Percentiles rank a stretch among this genome's conserved stretches.
Conservation (phyloP, 1,140 invertebrate species). For the Manduca sexta region DNA sequence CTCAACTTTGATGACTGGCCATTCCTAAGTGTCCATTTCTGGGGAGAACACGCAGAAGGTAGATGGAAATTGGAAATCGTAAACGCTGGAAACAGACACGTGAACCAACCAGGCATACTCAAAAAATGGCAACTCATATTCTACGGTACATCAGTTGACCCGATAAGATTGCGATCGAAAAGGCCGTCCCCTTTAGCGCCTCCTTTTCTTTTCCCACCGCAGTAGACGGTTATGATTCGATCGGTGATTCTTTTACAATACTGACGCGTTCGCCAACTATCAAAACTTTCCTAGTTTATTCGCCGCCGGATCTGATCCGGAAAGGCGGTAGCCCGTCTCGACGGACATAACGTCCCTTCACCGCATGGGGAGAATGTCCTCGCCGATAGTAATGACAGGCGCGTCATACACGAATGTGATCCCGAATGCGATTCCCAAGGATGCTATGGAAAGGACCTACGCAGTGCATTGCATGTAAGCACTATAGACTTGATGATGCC, state of each 20-base stretch:
- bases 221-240: constrained; percentile 62
- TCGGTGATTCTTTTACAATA: constrained; percentile 75
- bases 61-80: constrained; percentile 95
- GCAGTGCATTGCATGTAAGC: constrained; percentile 86
- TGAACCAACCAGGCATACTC: constrained; percentile 89
- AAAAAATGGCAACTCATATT: constrained; percentile 96
- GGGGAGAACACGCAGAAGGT: constrained; percentile 95
- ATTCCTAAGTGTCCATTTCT: constrained; percentile 97
- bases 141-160: constrained; percentile 90
- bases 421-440: constrained; percentile 87
- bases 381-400: constrained; percentile 75
- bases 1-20: constrained; percentile 98
- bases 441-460: constrained; percentile 86
- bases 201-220: constrained; percentile 71
- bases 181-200: constrained; percentile 54
- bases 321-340: constrained; percentile 80
- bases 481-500: constrained; percentile 84
- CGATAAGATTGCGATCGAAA: constrained; percentile 77
- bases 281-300: constrained; percentile 82
- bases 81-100: constrained; percentile 87
- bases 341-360: constrained; percentile 76
- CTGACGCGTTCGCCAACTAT: constrained; percentile 76
- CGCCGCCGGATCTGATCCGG: constrained; percentile 79
- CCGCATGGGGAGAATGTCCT: constrained; percentile 72
- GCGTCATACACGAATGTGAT: constrained; percentile 84